phyloP scores from a whole-genome alignment of 2,113 vertebrate species.

The Grallaria varia region DNA sequence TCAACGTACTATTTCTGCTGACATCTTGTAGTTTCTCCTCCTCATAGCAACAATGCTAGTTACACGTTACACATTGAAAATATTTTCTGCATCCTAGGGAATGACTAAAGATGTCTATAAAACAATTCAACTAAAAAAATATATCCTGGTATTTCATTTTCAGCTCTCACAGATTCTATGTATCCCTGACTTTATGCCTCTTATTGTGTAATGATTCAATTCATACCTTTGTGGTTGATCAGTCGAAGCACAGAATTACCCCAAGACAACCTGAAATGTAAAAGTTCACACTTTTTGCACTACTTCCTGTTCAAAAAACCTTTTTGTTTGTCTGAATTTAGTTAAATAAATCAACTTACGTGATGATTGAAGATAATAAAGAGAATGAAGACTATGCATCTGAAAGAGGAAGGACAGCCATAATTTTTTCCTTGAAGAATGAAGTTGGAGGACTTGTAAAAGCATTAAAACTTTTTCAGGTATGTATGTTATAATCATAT shows the following conservation, averaged over 20 bases:
- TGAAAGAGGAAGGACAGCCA: conserved; percentile 84
- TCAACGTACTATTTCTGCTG: background rate
- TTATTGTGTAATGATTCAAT: background rate
- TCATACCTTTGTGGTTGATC: background rate
- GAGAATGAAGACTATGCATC: conserved; percentile 84
- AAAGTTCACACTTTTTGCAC: background rate
- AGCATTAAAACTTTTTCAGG: conserved; percentile 95
- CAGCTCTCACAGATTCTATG: background rate
- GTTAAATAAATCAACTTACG: conserved; percentile 84
- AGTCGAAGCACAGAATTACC: background rate
- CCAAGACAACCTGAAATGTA: background rate
- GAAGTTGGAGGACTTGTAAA: conserved; percentile 95
- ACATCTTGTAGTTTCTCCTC: background rate
- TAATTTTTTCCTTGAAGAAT: conserved; percentile 96
- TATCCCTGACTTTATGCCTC: background rate
- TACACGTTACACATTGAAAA: background rate
- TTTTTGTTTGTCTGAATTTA: conserved; percentile 40
- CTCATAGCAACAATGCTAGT: background rate
- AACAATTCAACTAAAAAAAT: background rate
- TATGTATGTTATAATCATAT: conserved; percentile 68
- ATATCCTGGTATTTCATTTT: background rate
- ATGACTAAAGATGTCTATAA: background rate
- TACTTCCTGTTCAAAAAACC: background rate
- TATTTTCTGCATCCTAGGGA: background rate
- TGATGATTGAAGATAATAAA: conserved; percentile 90